phyloP scores from a whole-genome alignment of 2,888 invertebrate genomes.

The Pseudococcus viburni region DNA sequence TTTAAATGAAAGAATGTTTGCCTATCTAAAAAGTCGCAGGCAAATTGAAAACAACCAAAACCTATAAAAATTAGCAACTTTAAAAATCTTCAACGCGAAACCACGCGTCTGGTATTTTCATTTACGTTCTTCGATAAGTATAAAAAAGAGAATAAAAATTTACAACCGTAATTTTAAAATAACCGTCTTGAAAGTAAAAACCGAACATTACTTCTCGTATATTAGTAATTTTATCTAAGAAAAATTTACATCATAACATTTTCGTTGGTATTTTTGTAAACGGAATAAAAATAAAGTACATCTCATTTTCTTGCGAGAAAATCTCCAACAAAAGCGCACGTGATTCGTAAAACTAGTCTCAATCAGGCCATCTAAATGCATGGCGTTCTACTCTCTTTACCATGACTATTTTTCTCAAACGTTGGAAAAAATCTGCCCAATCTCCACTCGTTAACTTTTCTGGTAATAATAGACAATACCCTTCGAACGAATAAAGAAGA shows the following conservation, averaged over 20 bases:
- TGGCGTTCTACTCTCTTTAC: slow-evolving; percentile 61
- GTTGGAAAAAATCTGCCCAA: slow-evolving; percentile 51
- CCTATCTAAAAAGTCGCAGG: neutral
- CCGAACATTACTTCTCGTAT: neutral
- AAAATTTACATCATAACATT: slow-evolving; percentile 38
- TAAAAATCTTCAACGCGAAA: neutral
- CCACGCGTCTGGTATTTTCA: neutral
- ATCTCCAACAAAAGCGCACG: slow-evolving; percentile 40
- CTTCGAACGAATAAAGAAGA: slow-evolving; percentile 23
- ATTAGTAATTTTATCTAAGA: slow-evolving; percentile 8
- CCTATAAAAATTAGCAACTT: neutral
- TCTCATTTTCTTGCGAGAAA: slow-evolving; percentile 42
- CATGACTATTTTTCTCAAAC: slow-evolving; percentile 64
- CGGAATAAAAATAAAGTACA: slow-evolving; percentile 47
- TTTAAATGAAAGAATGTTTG: neutral
- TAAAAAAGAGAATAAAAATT: neutral
- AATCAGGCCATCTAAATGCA: slow-evolving; percentile 67
- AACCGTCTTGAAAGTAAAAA: slow-evolving; percentile 10
- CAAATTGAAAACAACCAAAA: neutral
- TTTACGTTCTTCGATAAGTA: neutral
- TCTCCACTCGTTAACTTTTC: slow-evolving; percentile 23
- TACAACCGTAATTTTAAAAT: neutral
- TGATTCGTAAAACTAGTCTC: slow-evolving; percentile 63
- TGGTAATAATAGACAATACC: slow-evolving; percentile 49
- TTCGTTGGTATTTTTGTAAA: neutral